Base-by-base conservation (phyloP, 2,888 invertebrate genomes). In the Thereva nobilitata region DNA sequence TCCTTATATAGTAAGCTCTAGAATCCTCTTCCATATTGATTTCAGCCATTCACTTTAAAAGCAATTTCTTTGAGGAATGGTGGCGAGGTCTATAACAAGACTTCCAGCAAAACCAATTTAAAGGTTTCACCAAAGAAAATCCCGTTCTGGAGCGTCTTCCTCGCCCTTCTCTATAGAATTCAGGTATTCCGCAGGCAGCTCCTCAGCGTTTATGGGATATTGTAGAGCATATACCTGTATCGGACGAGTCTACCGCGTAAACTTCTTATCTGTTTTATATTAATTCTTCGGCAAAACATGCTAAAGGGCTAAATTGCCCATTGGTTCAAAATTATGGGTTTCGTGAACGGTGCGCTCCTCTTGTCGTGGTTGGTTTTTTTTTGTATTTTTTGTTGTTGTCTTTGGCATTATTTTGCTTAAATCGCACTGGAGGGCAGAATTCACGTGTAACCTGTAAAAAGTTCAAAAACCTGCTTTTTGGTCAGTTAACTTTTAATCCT, bases 251-350 rank as follows among this genome's bases (percentile, higher is more conserved):
- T 23, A 23, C 23, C 23, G 23, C 47, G 47, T 59, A 45, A 44
- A 38, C 7, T 45, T 44, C 45, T 64, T 37, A 12, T 45, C 8
- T 52, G n/a, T 23, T 64, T 64, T 55, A 47, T 47, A 64, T 42
- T 64, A 64, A 64, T 64, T 65, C 65, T 9, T 56, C 3, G 12
- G 35, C 56, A 42, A 56, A 76, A 76, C 75, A 75, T 74, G 80
- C 80, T 78, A 76, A 77, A 78, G 80, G 80, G 78, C 76, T 76
- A 79, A 80, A 79, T 79, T 80, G 78, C 76, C 76, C 78, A 80
- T 78, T 81, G 80, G 78, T 76, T 79, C 74, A 73, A 80, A 80
- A 80, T 81, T 79, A 80, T 78, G 78, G 78, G 78, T 78, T 80
- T 76, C 76, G 73, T 72, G 72, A 71, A 69, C 53, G 55, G 50